Evolutionary conservation across 92 coral and sea anemone genomes (phyloP).

Genomic region (Metridium senile): DNA sequence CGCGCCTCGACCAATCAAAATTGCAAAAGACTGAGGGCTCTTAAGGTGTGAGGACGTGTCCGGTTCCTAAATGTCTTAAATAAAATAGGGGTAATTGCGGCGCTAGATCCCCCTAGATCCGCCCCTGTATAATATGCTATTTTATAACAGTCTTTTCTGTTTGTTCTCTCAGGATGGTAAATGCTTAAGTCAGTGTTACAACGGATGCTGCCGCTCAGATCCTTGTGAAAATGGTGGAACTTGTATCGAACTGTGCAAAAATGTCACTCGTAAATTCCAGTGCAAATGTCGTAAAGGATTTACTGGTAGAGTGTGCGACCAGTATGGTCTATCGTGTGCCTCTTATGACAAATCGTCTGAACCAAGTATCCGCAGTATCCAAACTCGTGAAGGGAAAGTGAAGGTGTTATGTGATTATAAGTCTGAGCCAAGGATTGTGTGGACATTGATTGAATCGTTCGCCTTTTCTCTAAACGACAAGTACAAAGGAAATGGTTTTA

Average conservation of each 20-base stretch:
- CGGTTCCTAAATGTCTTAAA: too few species aligned
- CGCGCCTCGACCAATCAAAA: too few species aligned
- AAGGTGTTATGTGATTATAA: constrained; percentile 35
- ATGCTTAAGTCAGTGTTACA: constrained; percentile 15
- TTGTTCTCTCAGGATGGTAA: background rate
- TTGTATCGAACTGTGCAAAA: constrained; percentile 44
- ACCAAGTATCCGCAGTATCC: background rate
- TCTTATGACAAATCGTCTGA: background rate
- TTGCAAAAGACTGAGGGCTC: too few species aligned
- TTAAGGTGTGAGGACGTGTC: too few species aligned
- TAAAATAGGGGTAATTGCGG: too few species aligned
- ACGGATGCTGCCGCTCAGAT: constrained; percentile 38
- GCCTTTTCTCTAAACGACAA: background rate
- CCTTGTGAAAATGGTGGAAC: constrained; percentile 50
- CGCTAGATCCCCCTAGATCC: too few species aligned
- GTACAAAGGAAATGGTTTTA: constrained; percentile 11
- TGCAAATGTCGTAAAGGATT: constrained; percentile 32
- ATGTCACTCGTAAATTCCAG: constrained; percentile 42
- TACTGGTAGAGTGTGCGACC: constrained; percentile 42
- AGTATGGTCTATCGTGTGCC: background rate
- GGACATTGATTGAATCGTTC: constrained; percentile 60
- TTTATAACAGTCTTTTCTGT: too few species aligned
- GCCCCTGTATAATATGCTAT: too few species aligned
- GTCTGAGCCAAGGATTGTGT: constrained; percentile 21
- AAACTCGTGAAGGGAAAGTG: background rate